Conservation (phyloP, 1,140 invertebrate genomes). For the Drosophila burlai region DNA sequence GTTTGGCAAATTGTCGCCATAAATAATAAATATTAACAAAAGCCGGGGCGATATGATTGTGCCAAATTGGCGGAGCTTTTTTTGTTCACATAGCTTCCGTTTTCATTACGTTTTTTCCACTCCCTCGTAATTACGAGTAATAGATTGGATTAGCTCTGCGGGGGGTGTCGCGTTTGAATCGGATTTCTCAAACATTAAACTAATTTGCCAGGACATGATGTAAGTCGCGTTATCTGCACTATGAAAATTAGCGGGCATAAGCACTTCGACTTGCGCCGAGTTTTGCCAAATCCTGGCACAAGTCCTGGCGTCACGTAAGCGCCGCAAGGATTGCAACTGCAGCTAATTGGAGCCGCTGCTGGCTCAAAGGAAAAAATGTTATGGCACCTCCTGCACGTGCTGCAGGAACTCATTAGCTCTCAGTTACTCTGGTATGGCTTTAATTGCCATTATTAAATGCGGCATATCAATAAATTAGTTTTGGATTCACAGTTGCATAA, state of each 20-base stretch:
- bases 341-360: slow-evolving; percentile 52
- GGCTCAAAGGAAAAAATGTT: slow-evolving; percentile 56
- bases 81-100: neutral
- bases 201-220: slow-evolving; percentile 43
- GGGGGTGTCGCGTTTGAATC: neutral
- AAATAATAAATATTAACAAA: slow-evolving; percentile 58
- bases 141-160: slow-evolving; percentile 35
- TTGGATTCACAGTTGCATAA: slow-evolving; percentile 17
- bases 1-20: slow-evolving; percentile 60
- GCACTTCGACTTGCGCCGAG: slow-evolving; percentile 34
- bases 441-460: slow-evolving; percentile 45
- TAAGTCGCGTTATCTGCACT: slow-evolving; percentile 39
- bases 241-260: slow-evolving; percentile 43
- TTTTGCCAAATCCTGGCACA: slow-evolving; percentile 40
- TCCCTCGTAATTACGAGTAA: slow-evolving; percentile 22
- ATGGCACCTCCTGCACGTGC: slow-evolving; percentile 56
- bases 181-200: slow-evolving; percentile 5
- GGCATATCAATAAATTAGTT: slow-evolving; percentile 51
- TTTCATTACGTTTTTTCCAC: slow-evolving; percentile 25
- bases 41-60: slow-evolving; percentile 36
- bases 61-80: slow-evolving; percentile 33
- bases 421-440: neutral
- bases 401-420: slow-evolving; percentile 38
- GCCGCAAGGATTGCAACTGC: slow-evolving; percentile 55
- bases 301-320: slow-evolving; percentile 51